Evolutionary conservation across 64 coral and sea anemone genomes (phyloP).

Genomic region (Platygyra sinensis): DNA sequence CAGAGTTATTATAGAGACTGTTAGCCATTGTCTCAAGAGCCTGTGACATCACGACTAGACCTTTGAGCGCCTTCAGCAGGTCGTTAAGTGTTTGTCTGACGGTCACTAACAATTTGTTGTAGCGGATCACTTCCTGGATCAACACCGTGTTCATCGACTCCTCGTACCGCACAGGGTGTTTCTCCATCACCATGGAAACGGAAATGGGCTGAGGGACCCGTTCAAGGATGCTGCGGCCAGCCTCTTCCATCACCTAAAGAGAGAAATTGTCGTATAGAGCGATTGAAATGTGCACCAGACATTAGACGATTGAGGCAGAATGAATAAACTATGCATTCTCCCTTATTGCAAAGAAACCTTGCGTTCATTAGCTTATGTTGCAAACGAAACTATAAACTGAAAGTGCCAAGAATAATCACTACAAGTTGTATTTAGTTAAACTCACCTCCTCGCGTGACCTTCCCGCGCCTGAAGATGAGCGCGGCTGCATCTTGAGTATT

Average conservation of each 20-base stretch:
- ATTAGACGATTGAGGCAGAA: no score
- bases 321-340: no score
- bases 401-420: no score
- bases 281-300: not conserved
- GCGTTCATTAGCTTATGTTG: no score
- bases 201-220: conserved; percentile 86
- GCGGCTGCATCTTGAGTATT: conserved; percentile 97
- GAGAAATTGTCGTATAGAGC: not conserved
- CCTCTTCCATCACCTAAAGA: conserved; percentile 93
- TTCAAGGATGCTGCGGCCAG: conserved; percentile 85
- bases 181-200: conserved; percentile 86
- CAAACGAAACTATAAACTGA: no score
- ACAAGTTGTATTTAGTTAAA: not conserved
- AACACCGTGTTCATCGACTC: conserved; percentile 99
- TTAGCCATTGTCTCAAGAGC: conserved; percentile 96
- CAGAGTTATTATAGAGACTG: conserved; percentile 87
- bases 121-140: conserved; percentile 96
- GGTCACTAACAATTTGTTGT: conserved; percentile 86
- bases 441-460: conserved; percentile 92
- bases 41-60: conserved; percentile 97
- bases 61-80: conserved; percentile 95
- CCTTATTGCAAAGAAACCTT: no score
- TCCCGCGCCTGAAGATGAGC: conserved; percentile 80
- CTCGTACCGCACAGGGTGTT: conserved; percentile 96
- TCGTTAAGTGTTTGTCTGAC: conserved; percentile 88